Percentiles rank a stretch among this genome's conserved stretches.
Conservation (phyloP, 2,113 vertebrate genomes). For the Amphiprion ocellaris region DNA sequence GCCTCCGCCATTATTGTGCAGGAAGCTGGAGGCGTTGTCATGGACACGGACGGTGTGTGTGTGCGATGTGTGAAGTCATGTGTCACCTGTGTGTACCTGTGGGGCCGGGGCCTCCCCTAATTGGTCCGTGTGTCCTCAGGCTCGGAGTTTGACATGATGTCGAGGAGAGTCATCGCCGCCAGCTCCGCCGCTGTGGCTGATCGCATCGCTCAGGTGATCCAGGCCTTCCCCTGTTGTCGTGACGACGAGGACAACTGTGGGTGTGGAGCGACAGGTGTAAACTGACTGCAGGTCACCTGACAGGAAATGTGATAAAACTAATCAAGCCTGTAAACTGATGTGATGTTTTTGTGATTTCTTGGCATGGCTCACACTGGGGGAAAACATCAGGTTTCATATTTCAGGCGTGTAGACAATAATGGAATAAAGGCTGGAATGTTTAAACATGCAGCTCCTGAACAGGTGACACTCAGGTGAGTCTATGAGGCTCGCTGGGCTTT, state of each 20-base stretch:
- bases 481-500: too few relatives aligned
- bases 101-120: not conserved
- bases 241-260: conserved; percentile 46
- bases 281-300: conserved; percentile 12
- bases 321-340: not conserved
- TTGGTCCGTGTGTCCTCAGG: conserved; percentile 45
- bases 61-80: not conserved
- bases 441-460: too few relatives aligned
- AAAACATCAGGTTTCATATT: too few relatives aligned
- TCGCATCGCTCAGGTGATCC: conserved; percentile 43
- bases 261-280: conserved; percentile 12
- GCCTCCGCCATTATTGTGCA: conserved; percentile 89
- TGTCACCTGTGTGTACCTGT: not conserved
- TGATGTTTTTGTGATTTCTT: too few relatives aligned
- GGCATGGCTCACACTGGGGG: too few relatives aligned
- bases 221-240: conserved; percentile 68
- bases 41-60: conserved; percentile 86
- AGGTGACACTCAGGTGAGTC: too few relatives aligned
- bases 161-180: conserved; percentile 72
- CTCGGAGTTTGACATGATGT: conserved; percentile 75
- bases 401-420: too few relatives aligned
- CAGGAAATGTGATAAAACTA: conserved; percentile 8
- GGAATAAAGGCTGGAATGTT: too few relatives aligned
- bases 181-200: conserved; percentile 56
- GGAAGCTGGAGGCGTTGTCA: conserved; percentile 89